Evolutionary conservation across 2,113 vertebrate species (phyloP).

Genomic region (Malurus elegans): DNA sequence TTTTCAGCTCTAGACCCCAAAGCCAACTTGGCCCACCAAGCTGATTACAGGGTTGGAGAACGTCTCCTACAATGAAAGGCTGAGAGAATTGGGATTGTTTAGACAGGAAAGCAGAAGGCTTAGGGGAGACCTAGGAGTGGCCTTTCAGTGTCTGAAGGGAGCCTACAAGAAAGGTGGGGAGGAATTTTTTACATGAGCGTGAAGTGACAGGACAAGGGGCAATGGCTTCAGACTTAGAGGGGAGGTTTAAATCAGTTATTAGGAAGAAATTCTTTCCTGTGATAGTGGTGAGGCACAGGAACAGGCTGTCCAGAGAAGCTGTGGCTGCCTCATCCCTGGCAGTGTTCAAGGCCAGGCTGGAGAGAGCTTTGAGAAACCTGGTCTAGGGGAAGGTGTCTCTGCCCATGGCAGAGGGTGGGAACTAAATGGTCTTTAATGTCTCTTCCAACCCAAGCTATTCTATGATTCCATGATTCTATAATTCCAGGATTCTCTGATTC

Average conservation of each 20-base stretch:
- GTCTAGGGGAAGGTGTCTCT: rapidly evolving
- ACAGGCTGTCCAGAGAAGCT: not conserved
- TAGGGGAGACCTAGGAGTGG: too few relatives aligned
- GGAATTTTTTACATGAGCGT: too few relatives aligned
- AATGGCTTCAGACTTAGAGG: not conserved
- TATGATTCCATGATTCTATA: not conserved
- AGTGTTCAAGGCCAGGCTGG: not conserved
- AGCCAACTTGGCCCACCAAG: not conserved
- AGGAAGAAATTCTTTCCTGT: not conserved
- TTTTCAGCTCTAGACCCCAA: not conserved
- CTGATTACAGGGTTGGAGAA: not conserved
- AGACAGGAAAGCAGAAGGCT: not conserved
- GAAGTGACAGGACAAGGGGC: not conserved
- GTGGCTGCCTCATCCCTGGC: not conserved
- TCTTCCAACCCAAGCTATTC: not conserved
- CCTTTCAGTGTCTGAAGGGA: not conserved
- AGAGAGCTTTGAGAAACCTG: not conserved
- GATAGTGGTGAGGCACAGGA: not conserved
- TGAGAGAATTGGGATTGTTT: not conserved
- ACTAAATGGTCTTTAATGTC: not conserved
- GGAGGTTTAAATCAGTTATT: not conserved
- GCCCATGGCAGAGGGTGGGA: not conserved
- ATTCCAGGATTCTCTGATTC: not conserved
- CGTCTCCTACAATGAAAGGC: not conserved
- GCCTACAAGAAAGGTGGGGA: not conserved